These are phyloP conservation scores for Margarornis squamiger DNA, from an alignment of 2,797 vertebrate species.

Conservation along the genomic window DNA sequence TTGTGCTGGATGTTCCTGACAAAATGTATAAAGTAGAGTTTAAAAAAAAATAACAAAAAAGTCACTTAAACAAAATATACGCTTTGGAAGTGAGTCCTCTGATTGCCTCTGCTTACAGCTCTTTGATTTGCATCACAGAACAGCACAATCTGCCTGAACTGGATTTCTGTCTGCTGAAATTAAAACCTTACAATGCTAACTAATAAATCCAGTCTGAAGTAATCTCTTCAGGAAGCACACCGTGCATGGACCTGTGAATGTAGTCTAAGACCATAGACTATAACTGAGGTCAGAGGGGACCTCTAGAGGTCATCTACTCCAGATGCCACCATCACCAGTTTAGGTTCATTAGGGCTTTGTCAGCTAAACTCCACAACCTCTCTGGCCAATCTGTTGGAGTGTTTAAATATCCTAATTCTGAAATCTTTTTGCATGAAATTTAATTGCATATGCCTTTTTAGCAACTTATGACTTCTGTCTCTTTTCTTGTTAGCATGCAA, in stretches of 20 bases:
- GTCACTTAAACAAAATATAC: background rate
- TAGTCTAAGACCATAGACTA: background rate
- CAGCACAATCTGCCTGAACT: background rate
- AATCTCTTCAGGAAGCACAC: background rate
- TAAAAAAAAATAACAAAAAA: background rate
- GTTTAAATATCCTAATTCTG: background rate
- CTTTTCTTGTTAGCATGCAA: background rate
- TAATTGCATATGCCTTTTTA: background rate
- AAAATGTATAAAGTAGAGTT: background rate
- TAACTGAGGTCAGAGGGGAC: background rate
- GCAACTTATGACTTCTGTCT: background rate
- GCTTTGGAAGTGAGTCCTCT: background rate
- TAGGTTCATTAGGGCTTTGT: background rate
- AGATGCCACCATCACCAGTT: background rate
- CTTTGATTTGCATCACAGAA: background rate
- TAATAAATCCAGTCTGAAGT: background rate
- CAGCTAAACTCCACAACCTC: background rate
- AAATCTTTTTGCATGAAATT: background rate
- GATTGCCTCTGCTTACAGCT: background rate
- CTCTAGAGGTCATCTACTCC: background rate
- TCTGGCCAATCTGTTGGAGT: background rate
- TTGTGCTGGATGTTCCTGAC: background rate
- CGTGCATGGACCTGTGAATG: accelerated
- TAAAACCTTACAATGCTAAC: background rate
- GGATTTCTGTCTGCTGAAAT: background rate